Conservation (phyloP, 2,797 vertebrate genomes). For the Hafferia zeledoni region DNA sequence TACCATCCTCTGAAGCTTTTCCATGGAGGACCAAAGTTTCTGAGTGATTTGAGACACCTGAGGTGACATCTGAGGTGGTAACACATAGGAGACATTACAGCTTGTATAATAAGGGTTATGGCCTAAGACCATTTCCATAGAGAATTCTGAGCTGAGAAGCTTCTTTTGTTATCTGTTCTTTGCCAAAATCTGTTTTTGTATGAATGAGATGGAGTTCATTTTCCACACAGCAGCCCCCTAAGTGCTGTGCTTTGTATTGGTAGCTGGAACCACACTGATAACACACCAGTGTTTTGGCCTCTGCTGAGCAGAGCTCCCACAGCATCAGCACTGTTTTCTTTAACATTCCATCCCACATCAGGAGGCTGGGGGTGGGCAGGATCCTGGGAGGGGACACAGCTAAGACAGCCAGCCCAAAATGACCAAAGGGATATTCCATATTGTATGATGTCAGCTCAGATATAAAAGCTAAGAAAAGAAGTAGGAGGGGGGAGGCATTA, state of each 20-base stretch:
- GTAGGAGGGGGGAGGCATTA: not conserved
- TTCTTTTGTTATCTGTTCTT: not conserved
- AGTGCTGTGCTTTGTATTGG: not conserved
- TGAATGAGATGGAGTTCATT: not conserved
- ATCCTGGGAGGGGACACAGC: not conserved
- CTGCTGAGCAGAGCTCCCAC: not conserved
- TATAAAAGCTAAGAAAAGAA: not conserved
- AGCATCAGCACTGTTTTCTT: not conserved
- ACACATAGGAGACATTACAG: not conserved
- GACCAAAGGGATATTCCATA: not conserved
- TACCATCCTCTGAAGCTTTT: too few species aligned
- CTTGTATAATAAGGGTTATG: rapidly evolving
- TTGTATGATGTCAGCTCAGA: not conserved
- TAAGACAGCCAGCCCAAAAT: not conserved
- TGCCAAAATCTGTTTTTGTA: not conserved
- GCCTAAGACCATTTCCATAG: not conserved
- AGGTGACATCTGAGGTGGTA: not conserved
- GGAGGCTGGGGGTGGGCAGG: not conserved
- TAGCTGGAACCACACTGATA: not conserved
- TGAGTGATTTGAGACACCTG: not conserved
- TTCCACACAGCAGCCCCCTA: not conserved
- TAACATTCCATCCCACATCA: too few species aligned
- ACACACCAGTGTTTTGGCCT: not conserved
- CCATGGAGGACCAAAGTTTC: too few species aligned
- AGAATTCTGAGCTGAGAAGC: not conserved